Evolutionary conservation across 1,140 invertebrate species (phyloP), one percentile per base, ranked within the genome.

Genomic region (Drosophila bocqueti): DNA sequence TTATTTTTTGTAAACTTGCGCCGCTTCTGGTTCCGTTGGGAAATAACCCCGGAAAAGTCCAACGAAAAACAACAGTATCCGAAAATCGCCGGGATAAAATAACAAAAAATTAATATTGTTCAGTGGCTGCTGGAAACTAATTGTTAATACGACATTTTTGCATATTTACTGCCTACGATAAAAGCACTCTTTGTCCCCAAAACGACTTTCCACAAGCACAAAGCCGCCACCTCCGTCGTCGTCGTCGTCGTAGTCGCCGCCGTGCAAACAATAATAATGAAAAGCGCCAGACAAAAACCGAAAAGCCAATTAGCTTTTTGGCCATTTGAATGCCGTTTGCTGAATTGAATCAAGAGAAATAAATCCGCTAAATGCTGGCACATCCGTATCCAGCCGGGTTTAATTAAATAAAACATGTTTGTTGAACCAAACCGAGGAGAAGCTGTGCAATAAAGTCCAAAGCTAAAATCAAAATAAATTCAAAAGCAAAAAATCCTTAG

Each of bases 191-290:
- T 60, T 75, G 63, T 24, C 4, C 15, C 31, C 16, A 52, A 74
- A 68, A 49, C 34, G 43, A 52, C 63, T 65, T 62, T 65, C 29
- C 38, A 52, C 50, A 45, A 52, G 42, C 55, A 26, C 38, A 58
- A 63, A 67, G 68, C 58, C 67, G 78, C 52, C 65, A 57, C 45
- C 58, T 55, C 49, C 55, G 47, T 45, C 66, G 64, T 2, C 31
- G 64, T 2, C 31, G 29, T 60, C 49, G 54, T 42, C 73, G 68
- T 60, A 15, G 64, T 38, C 65, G 59, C 34, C 45, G 73, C 83
- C 73, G 77, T 69, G 78, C 79, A 86, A 87, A 87, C 83, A 87
- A 87, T 89, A 87, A 87, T 87, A 87, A 87, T 89, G 85, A 83
- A 84, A 86, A 86, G 72, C 80, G 81, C 62, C 87, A 83, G 76